These are phyloP conservation scores for Leuctra nigra DNA, from an alignment of 2,888 invertebrate genomes.

Conservation along the genomic window DNA sequence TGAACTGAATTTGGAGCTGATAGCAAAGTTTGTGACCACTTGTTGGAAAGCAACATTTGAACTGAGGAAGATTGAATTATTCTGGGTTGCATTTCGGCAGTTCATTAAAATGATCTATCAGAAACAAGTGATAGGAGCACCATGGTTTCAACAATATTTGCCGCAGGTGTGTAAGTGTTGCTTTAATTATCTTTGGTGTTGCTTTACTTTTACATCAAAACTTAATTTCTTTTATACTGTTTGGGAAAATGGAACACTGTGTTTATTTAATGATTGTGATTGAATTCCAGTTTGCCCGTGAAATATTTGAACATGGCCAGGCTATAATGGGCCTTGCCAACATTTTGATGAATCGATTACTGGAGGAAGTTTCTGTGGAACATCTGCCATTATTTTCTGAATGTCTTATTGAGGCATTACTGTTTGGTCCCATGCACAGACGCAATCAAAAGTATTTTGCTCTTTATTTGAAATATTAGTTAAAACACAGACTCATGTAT, in stretches of 20 bases:
- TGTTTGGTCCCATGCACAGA: conserved; percentile 45
- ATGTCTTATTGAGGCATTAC: conserved; percentile 43
- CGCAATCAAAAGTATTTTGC: conserved; percentile 54
- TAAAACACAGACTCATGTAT: too few species aligned
- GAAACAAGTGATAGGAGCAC: conserved; percentile 11
- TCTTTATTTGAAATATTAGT: too few species aligned
- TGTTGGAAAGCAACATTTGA: conserved; percentile 39
- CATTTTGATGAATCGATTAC: conserved; percentile 30
- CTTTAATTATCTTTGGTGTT: too few species aligned
- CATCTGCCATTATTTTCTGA: conserved; percentile 38
- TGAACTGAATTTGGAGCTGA: background rate
- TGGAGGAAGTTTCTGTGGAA: background rate
- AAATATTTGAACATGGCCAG: conserved; percentile 32
- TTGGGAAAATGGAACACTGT: background rate
- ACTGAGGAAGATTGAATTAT: conserved; percentile 40
- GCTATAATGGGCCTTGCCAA: conserved; percentile 32
- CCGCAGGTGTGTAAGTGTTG: too few species aligned
- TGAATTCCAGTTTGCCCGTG: conserved; percentile 34
- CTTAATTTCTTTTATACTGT: too few species aligned
- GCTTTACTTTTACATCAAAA: too few species aligned
- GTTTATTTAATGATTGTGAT: conserved; percentile 11
- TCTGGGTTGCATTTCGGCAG: conserved; percentile 37
- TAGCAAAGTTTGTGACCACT: conserved; percentile 8
- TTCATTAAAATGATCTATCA: conserved; percentile 32
- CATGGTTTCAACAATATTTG: background rate